Evolutionary conservation across 2,888 invertebrate species (phyloP).

Genomic region (Dasysyrphus albostriatus): DNA sequence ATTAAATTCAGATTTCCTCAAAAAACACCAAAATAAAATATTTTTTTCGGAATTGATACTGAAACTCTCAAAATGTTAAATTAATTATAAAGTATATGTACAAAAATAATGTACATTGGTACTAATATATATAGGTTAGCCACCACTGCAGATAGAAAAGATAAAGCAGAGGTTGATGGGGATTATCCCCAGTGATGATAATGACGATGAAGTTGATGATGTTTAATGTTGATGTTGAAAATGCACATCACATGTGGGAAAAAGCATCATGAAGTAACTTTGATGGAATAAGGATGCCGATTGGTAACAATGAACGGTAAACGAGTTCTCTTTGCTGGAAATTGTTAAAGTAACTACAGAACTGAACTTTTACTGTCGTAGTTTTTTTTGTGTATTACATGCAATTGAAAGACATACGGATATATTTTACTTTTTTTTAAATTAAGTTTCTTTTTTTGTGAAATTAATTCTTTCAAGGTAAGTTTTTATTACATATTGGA

Average conservation of each 20-base stretch:
- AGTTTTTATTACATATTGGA: background rate
- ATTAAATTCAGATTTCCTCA: no score
- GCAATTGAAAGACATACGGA: background rate
- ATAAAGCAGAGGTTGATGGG: conserved; percentile 27
- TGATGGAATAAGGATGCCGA: conserved; percentile 50
- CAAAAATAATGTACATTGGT: no score
- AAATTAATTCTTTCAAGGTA: background rate
- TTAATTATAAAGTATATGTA: no score
- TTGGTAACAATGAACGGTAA: conserved; percentile 69
- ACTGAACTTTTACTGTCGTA: conserved; percentile 17
- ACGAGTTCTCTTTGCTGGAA: conserved; percentile 47
- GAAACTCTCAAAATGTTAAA: no score
- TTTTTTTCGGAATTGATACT: no score
- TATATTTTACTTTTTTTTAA: background rate
- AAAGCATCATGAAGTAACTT: conserved; percentile 36
- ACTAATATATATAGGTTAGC: background rate
- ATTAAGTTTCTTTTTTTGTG: background rate
- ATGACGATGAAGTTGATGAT: conserved; percentile 48
- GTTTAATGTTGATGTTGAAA: conserved; percentile 30
- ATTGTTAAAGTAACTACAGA: conserved; percentile 45
- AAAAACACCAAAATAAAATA: no score
- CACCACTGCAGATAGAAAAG: background rate
- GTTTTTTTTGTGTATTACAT: conserved; percentile 1
- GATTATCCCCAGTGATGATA: conserved; percentile 51
- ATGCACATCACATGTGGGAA: conserved; percentile 35